Percentiles rank a stretch among this genome's conserved stretches.
phyloP scores from a whole-genome alignment of 2,113 vertebrate species.

The Symphodus melops region DNA sequence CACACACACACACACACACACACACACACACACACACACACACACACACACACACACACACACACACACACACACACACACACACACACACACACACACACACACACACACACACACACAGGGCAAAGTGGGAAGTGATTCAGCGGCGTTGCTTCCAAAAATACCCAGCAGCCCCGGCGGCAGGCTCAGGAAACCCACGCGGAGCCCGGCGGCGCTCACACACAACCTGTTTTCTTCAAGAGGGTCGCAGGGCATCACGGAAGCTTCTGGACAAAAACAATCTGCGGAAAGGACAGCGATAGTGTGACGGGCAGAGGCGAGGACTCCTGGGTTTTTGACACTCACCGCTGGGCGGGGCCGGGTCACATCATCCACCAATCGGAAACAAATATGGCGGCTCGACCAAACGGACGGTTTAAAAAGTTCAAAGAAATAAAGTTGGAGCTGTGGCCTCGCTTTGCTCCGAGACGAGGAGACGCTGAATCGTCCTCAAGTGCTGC shows the following conservation, averaged over 20 bases:
- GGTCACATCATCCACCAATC: background rate
- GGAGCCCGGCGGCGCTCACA: conserved; percentile 35
- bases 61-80: conserved; percentile 29
- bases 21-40: conserved; percentile 28
- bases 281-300: conserved; percentile 71
- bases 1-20: conserved; percentile 9
- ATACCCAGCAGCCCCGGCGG: conserved; percentile 74
- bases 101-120: conserved; percentile 7
- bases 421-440: no score
- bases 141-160: conserved; percentile 71
- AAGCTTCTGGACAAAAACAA: conserved; percentile 72
- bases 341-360: conserved; percentile 19
- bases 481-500: no score
- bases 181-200: conserved; percentile 58
- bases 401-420: no score
- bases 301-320: conserved; percentile 44
- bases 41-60: conserved; percentile 31
- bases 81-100: conserved; percentile 14
- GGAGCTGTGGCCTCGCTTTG: no score
- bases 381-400: background rate
- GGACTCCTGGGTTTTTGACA: conserved; percentile 50
- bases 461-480: no score
- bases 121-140: conserved; percentile 78
- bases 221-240: conserved; percentile 77
- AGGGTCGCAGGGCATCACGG: conserved; percentile 71